These are phyloP conservation scores for Stictocephala bisonia DNA, from an alignment of 2,888 invertebrate species.

Conservation along the genomic window DNA sequence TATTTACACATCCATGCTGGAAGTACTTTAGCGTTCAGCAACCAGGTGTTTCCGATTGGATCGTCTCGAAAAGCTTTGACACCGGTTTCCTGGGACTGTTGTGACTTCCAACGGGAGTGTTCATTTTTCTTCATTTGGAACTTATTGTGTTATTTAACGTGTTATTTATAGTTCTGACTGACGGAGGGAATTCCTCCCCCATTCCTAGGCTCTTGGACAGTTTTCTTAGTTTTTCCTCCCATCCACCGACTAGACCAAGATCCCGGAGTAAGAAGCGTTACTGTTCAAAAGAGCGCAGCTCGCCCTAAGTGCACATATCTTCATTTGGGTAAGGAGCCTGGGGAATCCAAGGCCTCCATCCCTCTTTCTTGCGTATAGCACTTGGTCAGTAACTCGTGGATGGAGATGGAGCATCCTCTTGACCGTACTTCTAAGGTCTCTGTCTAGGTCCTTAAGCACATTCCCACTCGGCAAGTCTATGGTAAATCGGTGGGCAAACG, in stretches of 20 bases:
- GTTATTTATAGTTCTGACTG: no score
- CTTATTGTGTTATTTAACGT: no score
- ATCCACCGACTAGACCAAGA: neutral
- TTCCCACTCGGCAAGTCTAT: neutral
- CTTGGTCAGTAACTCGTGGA: neutral
- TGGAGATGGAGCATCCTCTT: slow-evolving; percentile 16
- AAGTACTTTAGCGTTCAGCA: neutral
- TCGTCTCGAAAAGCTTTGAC: neutral
- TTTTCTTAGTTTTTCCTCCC: no score
- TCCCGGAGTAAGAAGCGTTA: neutral
- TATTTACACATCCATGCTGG: neutral
- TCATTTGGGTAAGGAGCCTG: neutral
- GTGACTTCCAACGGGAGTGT: neutral
- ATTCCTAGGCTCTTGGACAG: neutral
- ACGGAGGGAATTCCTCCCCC: no score
- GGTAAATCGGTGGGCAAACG: neutral
- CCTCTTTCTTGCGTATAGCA: neutral
- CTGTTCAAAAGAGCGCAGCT: neutral
- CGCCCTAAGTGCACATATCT: neutral
- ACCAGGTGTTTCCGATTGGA: neutral
- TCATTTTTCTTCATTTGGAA: neutral
- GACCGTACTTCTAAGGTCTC: neutral
- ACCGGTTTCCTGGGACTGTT: neutral
- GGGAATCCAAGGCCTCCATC: slow-evolving; percentile 22
- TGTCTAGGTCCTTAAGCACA: neutral